Percentiles rank a stretch among this genome's conserved stretches.
Conservation (phyloP, 2,797 vertebrate species). For the Tinamus major region DNA sequence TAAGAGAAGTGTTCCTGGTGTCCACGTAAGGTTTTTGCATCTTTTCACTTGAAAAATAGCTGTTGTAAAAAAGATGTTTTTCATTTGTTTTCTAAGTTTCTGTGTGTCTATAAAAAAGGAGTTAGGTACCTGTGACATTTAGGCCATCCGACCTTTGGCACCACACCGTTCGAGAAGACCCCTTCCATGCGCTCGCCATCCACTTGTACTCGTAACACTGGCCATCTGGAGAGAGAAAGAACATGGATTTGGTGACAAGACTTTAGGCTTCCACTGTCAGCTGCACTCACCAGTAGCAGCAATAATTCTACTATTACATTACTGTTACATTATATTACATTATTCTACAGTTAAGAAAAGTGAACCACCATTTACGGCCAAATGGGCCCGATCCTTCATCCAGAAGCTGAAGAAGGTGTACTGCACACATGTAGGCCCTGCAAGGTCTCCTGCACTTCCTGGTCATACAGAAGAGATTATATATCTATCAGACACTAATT, state of each 20-base stretch:
- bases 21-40: neutral
- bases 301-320: neutral
- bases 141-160: slow-evolving; percentile 95
- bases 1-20: neutral
- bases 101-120: neutral
- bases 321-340: too few species aligned
- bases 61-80: neutral
- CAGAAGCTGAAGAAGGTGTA: neutral
- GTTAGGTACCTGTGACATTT: slow-evolving; percentile 92
- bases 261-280: neutral
- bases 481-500: neutral
- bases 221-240: slow-evolving; percentile 82
- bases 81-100: neutral
- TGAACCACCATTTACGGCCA: neutral
- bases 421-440: neutral
- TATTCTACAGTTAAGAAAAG: neutral
- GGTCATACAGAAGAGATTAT: neutral
- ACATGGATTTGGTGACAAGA: neutral
- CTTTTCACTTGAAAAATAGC: neutral
- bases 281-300: neutral
- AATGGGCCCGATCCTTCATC: neutral
- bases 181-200: slow-evolving; percentile 90
- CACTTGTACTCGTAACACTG: slow-evolving; percentile 95
- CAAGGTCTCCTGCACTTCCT: neutral
- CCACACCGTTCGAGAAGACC: slow-evolving; percentile 87